Evolutionary conservation across 37 sponge, comb jelly and placozoan genomes (phyloP), one percentile per base, ranked within the genome.

Genomic region (Hormiphora californensis): DNA sequence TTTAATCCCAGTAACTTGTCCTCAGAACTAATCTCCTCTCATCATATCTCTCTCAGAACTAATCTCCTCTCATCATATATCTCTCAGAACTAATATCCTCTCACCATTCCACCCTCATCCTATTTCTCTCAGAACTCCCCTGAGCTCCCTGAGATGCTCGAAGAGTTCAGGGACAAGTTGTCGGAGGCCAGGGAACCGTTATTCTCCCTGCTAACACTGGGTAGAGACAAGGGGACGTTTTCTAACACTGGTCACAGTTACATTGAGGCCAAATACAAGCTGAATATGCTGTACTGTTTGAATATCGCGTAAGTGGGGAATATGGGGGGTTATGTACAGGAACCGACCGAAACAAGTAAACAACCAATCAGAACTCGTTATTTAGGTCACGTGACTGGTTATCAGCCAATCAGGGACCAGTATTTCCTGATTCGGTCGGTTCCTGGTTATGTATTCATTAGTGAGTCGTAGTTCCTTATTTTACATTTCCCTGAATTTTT

Each of bases 101-200:
- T n/a, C n/a, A n/a, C n/a, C n/a, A n/a, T n/a, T n/a, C n/a, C n/a
- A n/a, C n/a, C n/a, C n/a, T n/a, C n/a, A n/a, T n/a, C n/a, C n/a
- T n/a, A n/a, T n/a, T 19, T 8, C 46, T 36, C 15, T 19, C 81
- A 87, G 62, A 88, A 90, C 3, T 90, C 90, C 19, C 92, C 92
- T 51, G 92, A 92, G 54, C 69, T 92, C 8, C 89, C 90, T 63
- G 90, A 90, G n/a, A 63, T 92, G 25, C 85, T 90, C 39, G 88
- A 87, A 0, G 92, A 92, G 15, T 92, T 63, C 57, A 61, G 87
- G 49, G 57, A 44, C 39, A 92, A 90, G 62, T 23, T 92, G 81
- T 43, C 30, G 30, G 81, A 73, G 46, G 81, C 81, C 1, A 37
- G 35, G 38, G 81, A 73, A 19, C 81, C 81, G 1, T 46, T 73